Evolutionary conservation across 2,888 invertebrate species (phyloP).

Genomic region (Chirona hameri): DNA sequence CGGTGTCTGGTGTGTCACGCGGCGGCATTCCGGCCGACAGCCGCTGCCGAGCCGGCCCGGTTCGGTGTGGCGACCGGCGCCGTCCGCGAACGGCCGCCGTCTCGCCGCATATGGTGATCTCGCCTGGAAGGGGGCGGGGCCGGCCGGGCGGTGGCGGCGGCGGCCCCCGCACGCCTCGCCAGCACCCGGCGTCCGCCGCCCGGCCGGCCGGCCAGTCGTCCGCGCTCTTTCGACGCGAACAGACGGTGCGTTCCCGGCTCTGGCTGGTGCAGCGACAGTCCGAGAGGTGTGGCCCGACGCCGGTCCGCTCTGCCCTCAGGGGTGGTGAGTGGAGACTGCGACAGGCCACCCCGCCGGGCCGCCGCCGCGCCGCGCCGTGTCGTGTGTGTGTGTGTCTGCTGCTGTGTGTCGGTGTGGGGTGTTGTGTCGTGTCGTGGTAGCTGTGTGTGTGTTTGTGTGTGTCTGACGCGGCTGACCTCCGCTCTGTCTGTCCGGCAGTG

Average conservation of each 20-base stretch:
- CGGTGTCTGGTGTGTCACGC: not conserved
- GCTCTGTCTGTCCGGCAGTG: not conserved
- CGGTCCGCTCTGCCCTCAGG: too few species aligned
- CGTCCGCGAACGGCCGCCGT: not conserved
- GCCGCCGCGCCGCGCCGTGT: not conserved
- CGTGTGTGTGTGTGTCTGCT: not conserved
- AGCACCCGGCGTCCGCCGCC: not conserved
- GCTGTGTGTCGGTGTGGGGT: not conserved
- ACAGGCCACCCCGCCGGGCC: too few species aligned
- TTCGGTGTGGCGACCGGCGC: too few species aligned
- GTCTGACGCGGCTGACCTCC: not conserved
- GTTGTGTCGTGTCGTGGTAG: not conserved
- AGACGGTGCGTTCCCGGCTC: slow-evolving; percentile 2
- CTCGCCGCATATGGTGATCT: not conserved
- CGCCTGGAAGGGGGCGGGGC: not conserved
- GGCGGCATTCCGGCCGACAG: not conserved
- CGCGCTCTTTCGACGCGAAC: not conserved
- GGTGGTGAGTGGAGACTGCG: too few species aligned
- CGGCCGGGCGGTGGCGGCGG: not conserved
- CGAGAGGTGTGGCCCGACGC: too few species aligned
- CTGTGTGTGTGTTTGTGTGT: not conserved
- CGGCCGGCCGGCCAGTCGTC: not conserved
- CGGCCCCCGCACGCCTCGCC: not conserved
- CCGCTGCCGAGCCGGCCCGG: not conserved
- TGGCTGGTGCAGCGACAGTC: not conserved